A percentile compares a stretch with the other conserved stretches of the same genome.
Conservation (phyloP, 2,113 vertebrate species). For the Pimephales promelas region DNA sequence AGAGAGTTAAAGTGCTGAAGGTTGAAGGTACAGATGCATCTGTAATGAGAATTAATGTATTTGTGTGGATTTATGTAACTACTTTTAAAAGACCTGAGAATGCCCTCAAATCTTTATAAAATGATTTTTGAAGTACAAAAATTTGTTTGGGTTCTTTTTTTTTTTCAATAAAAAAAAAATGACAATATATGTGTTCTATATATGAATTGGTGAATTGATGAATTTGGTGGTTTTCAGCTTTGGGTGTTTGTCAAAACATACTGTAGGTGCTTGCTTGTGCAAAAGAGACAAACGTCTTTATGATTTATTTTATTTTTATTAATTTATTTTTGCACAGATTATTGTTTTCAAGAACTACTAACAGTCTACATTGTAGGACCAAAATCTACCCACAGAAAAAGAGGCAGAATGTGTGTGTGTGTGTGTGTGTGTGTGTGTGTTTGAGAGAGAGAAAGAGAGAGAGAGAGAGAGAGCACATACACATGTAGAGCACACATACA, state of each 20-base stretch:
- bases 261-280: not conserved
- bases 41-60: conserved; percentile 18
- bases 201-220: too few relatives aligned
- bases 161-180: too few relatives aligned
- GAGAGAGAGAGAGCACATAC: not conserved
- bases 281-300: too few relatives aligned
- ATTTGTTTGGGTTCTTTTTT: too few relatives aligned
- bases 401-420: not conserved
- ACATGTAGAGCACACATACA: too few relatives aligned
- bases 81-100: not conserved
- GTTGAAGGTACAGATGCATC: not conserved
- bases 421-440: too few relatives aligned
- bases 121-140: not conserved
- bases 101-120: not conserved
- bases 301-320: too few relatives aligned
- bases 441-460: too few relatives aligned
- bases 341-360: not conserved
- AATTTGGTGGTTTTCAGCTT: too few relatives aligned
- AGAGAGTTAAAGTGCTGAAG: not conserved
- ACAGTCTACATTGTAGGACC: not conserved
- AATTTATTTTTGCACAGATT: not conserved
- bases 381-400: not conserved
- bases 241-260: not conserved
- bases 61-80: conserved; percentile 21
- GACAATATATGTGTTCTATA: too few relatives aligned